These are phyloP conservation scores for Platycheirus rosarum DNA, from an alignment of 2,888 invertebrate species.

Conservation along the genomic window DNA sequence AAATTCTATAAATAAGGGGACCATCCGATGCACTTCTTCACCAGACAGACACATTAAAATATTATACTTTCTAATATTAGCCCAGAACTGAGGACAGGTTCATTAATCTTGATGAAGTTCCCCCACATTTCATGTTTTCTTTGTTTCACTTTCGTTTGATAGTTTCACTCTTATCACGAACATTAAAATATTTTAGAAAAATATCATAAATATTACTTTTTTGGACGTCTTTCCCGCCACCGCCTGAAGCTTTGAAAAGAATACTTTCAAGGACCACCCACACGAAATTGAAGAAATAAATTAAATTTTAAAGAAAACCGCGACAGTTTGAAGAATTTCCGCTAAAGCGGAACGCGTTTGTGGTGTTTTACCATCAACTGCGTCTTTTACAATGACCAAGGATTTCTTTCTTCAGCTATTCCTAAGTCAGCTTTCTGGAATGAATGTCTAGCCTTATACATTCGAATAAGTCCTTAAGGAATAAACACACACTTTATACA, in stretches of 20 bases:
- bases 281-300: slow-evolving; percentile 6
- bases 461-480: slow-evolving; percentile 7
- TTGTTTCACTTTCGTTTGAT: slow-evolving; percentile 13
- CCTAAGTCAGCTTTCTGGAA: slow-evolving; percentile 33
- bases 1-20: slow-evolving; percentile 38
- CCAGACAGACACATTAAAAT: slow-evolving; percentile 33
- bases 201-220: slow-evolving; percentile 30
- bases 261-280: slow-evolving; percentile 21
- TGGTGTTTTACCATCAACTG: slow-evolving; percentile 47
- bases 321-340: slow-evolving; percentile 2
- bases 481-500: background rate
- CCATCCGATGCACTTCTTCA: slow-evolving; percentile 22
- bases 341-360: slow-evolving; percentile 39
- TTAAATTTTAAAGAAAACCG: slow-evolving; percentile 10
- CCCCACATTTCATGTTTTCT: slow-evolving; percentile 5
- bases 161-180: slow-evolving; percentile 60
- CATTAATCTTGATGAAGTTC: slow-evolving; percentile 60
- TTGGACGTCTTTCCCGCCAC: background rate
- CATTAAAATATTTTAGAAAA: slow-evolving; percentile 25
- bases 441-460: slow-evolving; percentile 22
- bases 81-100: slow-evolving; percentile 63
- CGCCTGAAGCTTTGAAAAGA: background rate
- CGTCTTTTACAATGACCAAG: slow-evolving; percentile 37
- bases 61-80: slow-evolving; percentile 67
- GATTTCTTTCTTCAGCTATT: slow-evolving; percentile 29